Evolutionary conservation across 2,888 invertebrate genomes (phyloP), one percentile per base, ranked within the genome.

Genomic region (Tridacna crocea): DNA sequence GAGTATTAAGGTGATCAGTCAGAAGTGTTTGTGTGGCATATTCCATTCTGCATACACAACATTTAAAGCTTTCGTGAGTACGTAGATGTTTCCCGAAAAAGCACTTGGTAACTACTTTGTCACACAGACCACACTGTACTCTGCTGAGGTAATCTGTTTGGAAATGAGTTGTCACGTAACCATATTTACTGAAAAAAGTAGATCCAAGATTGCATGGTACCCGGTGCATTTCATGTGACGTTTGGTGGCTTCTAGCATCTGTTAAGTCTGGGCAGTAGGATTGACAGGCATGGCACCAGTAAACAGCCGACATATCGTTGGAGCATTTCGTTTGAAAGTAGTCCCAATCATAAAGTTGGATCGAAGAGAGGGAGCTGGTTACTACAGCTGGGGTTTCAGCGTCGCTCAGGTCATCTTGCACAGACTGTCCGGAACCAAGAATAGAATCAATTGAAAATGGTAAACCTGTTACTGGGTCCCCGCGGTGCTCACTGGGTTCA

Each of bases 231-330:
- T 24, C n/a, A 66, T 82, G 82, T 26, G 48, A 19, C 11, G 22
- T 61, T 24, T 76, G 73, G 61, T 82, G 82, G 47, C 47, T 24
- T 19, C 26, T 46, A 2, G 68, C 79, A 51, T 79, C 75, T 10
- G 47, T 13, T 66, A 13, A 36, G 19, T 63, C 66, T 3, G 46
- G 27, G 26, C 79, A 82, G 66, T 63, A 82, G 0, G 47, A 22
- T 12, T 72, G 47, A 61, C 82, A 82, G 15, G 58, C 76, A 47
- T 82, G 82, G 51, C 82, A 82, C 82, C 82, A 82, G 72, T 75
- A 79, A 27, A 73, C 19, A n/a, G 24, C 22, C 6, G 72, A 65
- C 24, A 51, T n/a, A 15, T 26, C 12, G 15, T 48, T 36, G 13
- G 51, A n/a, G 15, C 36, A 26, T 36, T 51, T 12, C 48, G 68